Percentiles rank a stretch among this genome's conserved stretches.
These are phyloP conservation scores for Drosophila pseudotakahashii DNA, from an alignment of 2,888 invertebrate genomes.

Conservation along the genomic window DNA sequence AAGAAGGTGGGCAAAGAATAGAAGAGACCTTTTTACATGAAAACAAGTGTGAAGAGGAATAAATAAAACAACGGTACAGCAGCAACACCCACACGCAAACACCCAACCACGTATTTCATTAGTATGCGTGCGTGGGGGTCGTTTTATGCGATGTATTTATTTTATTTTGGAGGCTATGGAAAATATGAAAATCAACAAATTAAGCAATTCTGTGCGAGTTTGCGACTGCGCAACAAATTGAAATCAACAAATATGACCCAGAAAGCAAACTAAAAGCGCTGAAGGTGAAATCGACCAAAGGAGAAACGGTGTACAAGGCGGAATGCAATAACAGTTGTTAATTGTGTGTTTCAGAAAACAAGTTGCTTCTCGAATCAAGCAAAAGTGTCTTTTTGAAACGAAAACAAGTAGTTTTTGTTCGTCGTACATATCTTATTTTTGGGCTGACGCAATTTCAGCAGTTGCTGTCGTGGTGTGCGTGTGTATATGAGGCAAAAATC, in stretches of 20 bases:
- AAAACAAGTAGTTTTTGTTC: conserved; percentile 42
- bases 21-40: conserved; percentile 23
- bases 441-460: conserved; percentile 79
- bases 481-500: conserved; percentile 59
- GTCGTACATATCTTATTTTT: conserved; percentile 53
- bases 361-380: conserved; percentile 29
- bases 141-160: conserved; percentile 17
- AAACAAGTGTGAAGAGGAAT: conserved; percentile 39
- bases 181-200: conserved; percentile 50
- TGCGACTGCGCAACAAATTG: conserved; percentile 55
- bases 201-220: conserved; percentile 49
- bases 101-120: conserved; percentile 5
- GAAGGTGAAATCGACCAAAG: conserved; percentile 68
- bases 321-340: conserved; percentile 35
- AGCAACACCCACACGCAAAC: conserved; percentile 25
- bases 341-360: conserved; percentile 28
- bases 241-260: conserved; percentile 78
- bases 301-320: conserved; percentile 14
- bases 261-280: conserved; percentile 54
- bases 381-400: conserved; percentile 36
- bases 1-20: conserved; percentile 9
- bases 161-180: conserved; percentile 31
- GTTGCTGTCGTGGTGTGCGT: conserved; percentile 46
- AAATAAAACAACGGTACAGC: conserved; percentile 43
- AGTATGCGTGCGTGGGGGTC: conserved; percentile 35